Conservation (phyloP, 1,140 invertebrate genomes). For the Pseudomyrmex sp. region DNA sequence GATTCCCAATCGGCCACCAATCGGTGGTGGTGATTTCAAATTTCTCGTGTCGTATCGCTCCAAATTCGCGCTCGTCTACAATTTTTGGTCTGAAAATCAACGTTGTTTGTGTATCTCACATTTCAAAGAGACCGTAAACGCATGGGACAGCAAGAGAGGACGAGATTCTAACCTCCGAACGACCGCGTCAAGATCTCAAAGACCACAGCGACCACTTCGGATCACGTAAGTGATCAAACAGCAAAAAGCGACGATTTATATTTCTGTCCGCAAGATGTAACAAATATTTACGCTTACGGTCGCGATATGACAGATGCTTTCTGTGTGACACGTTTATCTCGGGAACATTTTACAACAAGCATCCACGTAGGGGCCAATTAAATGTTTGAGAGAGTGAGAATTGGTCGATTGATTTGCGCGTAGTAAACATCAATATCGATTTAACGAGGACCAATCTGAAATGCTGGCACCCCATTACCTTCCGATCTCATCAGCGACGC, state of each 20-base stretch:
- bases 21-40: not conserved
- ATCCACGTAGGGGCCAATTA: constrained; percentile 19
- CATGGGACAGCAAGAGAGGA: not conserved
- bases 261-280: not conserved
- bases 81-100: not conserved
- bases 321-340: not conserved
- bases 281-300: constrained; percentile 16
- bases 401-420: constrained; percentile 68
- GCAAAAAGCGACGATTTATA: not conserved
- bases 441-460: constrained; percentile 59
- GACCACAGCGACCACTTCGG: not conserved
- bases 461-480: constrained; percentile 15
- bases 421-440: not conserved
- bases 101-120: not conserved
- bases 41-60: constrained; percentile 23
- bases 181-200: no score
- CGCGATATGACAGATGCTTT: not conserved
- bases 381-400: not conserved
- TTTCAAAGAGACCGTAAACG: not conserved
- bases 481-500: constrained; percentile 29
- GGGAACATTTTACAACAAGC: not conserved
- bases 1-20: not conserved
- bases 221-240: constrained; percentile 30
- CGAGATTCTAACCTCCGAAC: not conserved
- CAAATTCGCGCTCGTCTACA: not conserved